Conservation (phyloP, 2,113 vertebrate genomes). For the Ramphastos sulfuratus region DNA sequence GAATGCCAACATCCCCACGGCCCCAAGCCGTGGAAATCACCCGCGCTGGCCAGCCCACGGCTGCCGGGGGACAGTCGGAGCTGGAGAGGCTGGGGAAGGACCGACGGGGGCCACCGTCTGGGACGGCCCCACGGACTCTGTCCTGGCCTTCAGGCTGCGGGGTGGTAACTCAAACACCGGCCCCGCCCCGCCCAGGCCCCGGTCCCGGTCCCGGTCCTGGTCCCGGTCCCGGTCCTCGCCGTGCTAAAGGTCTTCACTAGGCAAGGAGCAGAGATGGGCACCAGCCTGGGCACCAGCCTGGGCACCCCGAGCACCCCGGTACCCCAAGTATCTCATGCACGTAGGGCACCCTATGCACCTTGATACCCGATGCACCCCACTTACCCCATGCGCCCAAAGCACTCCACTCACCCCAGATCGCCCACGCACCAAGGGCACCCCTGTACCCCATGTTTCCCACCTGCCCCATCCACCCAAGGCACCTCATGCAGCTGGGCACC, state of each 20-base stretch:
- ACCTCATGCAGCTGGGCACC: neutral
- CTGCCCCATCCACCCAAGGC: neutral
- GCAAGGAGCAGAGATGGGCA: neutral
- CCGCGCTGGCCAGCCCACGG: neutral
- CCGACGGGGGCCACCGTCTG: neutral
- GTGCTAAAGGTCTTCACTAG: neutral
- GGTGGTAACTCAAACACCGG: neutral
- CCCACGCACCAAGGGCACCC: too few relatives aligned
- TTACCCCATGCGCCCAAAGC: too few relatives aligned
- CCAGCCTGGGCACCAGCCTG: neutral
- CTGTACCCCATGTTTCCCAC: too few relatives aligned
- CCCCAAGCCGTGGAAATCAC: neutral
- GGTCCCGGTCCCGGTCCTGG: neutral
- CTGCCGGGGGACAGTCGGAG: neutral
- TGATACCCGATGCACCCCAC: too few relatives aligned
- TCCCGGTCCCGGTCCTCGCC: neutral
- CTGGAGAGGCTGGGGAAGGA: neutral
- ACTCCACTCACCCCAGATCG: too few relatives aligned
- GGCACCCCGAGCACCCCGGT: neutral
- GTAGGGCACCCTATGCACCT: too few relatives aligned
- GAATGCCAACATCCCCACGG: neutral
- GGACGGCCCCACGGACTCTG: neutral
- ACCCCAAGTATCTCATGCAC: too few relatives aligned
- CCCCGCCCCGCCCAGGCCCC: neutral
- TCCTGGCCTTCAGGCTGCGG: neutral